A percentile compares a stretch with the other conserved stretches of the same genome.
Evolutionary conservation across 1,140 invertebrate genomes (phyloP).

Genomic region (Bombus superbus): DNA sequence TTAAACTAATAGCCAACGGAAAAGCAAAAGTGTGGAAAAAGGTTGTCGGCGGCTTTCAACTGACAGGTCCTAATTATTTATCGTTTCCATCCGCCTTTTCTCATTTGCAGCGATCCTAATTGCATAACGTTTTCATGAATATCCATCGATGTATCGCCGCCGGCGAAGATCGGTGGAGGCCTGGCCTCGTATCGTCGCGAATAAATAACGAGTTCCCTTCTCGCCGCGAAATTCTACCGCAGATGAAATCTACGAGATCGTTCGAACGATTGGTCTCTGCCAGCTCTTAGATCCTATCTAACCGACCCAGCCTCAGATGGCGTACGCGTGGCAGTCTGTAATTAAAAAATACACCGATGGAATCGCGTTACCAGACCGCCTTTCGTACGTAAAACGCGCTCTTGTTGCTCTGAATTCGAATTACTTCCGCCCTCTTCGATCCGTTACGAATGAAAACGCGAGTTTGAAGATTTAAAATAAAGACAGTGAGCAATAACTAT

Average conservation of each 20-base stretch:
- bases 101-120: slow-evolving; percentile 2
- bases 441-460: neutral
- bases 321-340: slow-evolving; percentile 24
- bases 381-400: neutral
- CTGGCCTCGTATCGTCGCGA: neutral
- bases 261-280: neutral
- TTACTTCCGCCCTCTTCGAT: slow-evolving; percentile 34
- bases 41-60: neutral
- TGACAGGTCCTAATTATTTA: slow-evolving; percentile 22
- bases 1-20: no score
- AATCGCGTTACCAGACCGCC: neutral
- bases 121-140: slow-evolving; percentile 23
- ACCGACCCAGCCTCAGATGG: neutral
- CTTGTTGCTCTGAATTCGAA: slow-evolving; percentile 17
- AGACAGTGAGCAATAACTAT: neutral
- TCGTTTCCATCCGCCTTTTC: slow-evolving; percentile 18
- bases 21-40: neutral
- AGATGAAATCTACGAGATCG: slow-evolving; percentile 18
- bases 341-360: slow-evolving; percentile 35
- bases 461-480: neutral
- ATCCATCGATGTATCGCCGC: slow-evolving; percentile 26
- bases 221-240: neutral
- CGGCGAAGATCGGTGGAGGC: neutral
- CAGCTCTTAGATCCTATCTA: slow-evolving; percentile 17
- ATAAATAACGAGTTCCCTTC: slow-evolving; percentile 15